Conservation (phyloP, 2,797 vertebrate genomes). For the Ctenochaetus hawaiiensis region DNA sequence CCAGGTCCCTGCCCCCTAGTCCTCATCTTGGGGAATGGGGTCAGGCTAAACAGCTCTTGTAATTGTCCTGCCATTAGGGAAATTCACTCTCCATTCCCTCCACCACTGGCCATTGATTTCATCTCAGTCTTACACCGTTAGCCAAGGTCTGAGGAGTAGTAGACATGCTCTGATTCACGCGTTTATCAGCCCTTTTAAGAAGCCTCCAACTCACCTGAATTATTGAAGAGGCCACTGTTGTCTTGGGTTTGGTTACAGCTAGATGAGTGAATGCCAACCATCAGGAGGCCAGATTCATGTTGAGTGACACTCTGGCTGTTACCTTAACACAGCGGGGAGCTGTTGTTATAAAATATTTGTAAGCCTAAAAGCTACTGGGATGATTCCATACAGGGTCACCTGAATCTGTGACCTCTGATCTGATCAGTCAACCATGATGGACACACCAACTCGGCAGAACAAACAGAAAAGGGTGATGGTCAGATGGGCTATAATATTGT, state of each 20-base stretch:
- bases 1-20: constrained; percentile 68
- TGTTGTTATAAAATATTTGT: constrained; percentile 47
- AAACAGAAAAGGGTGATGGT: constrained; percentile 3
- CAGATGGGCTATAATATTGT: background rate
- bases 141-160: constrained; percentile 75
- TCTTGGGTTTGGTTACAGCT: constrained; percentile 78
- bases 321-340: constrained; percentile 43
- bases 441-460: background rate
- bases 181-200: constrained; percentile 83
- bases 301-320: constrained; percentile 63
- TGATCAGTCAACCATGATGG: constrained; percentile 9
- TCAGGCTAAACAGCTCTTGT: constrained; percentile 87
- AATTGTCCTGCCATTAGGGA: constrained; percentile 89
- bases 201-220: constrained; percentile 84
- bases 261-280: constrained; percentile 64
- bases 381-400: constrained; percentile 15
- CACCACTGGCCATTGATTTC: constrained; percentile 85
- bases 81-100: constrained; percentile 83
- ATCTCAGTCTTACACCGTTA: constrained; percentile 84
- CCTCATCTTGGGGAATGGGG: constrained; percentile 79
- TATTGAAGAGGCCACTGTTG: constrained; percentile 85
- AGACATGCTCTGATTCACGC: constrained; percentile 81
- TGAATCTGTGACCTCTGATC: constrained; percentile 29
- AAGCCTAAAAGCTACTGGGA: constrained; percentile 30
- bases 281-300: constrained; percentile 62